A percentile compares a stretch with the other conserved stretches of the same genome.
phyloP scores from a whole-genome alignment of 2,888 invertebrate species.

The Morinoia aosen region DNA sequence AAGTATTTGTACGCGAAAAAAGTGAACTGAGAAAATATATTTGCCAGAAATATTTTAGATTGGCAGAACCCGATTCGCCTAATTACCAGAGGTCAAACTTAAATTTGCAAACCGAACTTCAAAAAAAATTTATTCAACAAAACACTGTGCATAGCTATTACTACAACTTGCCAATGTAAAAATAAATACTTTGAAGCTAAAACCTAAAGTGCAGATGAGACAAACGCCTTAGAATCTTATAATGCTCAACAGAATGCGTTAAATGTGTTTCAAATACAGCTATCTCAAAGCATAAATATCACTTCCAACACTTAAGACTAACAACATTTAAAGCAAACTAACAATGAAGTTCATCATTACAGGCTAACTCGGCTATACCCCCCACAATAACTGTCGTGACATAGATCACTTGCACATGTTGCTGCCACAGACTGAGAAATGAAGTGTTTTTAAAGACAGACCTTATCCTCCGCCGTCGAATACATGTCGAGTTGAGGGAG shows the following conservation, averaged over 20 bases:
- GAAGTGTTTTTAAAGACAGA: conserved; percentile 28
- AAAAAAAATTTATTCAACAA: too few species aligned
- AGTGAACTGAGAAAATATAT: too few species aligned
- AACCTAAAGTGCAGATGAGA: not conserved
- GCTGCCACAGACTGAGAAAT: not conserved
- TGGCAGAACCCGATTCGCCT: too few species aligned
- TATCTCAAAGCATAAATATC: not conserved
- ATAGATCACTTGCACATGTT: not conserved
- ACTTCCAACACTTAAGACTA: not conserved
- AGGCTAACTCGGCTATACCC: too few species aligned
- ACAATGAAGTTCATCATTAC: too few species aligned
- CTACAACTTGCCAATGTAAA: not conserved
- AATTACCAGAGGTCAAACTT: too few species aligned
- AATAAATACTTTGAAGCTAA: not conserved
- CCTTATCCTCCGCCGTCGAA: conserved; percentile 61
- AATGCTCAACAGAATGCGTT: not conserved
- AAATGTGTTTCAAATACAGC: not conserved
- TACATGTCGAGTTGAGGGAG: conserved; percentile 61
- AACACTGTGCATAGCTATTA: too few species aligned
- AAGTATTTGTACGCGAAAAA: too few species aligned
- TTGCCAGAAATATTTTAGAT: too few species aligned
- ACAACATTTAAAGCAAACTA: too few species aligned
- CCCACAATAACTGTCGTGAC: not conserved
- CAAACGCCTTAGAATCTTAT: not conserved
- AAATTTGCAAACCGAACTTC: too few species aligned